Evolutionary conservation across 2,113 vertebrate species (phyloP).

Genomic region (Dicaeum eximium): DNA sequence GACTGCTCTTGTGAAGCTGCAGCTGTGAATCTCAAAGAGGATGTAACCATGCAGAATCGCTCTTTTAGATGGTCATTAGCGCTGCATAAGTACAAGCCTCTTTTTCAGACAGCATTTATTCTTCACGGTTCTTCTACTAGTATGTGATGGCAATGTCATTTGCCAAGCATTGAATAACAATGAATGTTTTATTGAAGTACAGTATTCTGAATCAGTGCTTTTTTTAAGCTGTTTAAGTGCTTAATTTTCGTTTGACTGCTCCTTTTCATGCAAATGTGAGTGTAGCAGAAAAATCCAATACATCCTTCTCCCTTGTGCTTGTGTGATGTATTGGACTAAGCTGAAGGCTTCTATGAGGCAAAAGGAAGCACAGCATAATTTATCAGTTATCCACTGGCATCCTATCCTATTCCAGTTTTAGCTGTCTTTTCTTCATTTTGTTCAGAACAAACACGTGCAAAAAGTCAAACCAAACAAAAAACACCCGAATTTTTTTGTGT

Average conservation of each 20-base stretch:
- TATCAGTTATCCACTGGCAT: background rate
- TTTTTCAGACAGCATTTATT: slow-evolving; percentile 37
- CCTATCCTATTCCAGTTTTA: background rate
- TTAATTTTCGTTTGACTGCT: slow-evolving; percentile 38
- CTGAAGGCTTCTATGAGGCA: background rate
- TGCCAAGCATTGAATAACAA: slow-evolving; percentile 54
- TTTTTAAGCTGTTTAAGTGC: slow-evolving; percentile 35
- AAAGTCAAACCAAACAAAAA: background rate
- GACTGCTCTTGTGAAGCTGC: slow-evolving; percentile 31
- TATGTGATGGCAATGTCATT: slow-evolving; percentile 18
- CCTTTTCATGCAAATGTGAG: slow-evolving; percentile 35
- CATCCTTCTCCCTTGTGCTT: background rate
- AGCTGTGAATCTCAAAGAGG: slow-evolving; percentile 45
- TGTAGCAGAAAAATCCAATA: background rate
- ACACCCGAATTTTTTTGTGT: background rate
- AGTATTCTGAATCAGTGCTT: slow-evolving; percentile 39
- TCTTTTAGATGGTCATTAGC: slow-evolving; percentile 40
- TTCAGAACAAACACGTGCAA: background rate
- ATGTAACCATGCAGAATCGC: slow-evolving; percentile 35
- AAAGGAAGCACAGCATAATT: background rate
- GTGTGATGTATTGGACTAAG: background rate
- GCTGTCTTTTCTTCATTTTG: background rate
- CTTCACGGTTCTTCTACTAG: slow-evolving; percentile 23
- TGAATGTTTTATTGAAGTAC: slow-evolving; percentile 56
- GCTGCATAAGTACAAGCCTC: background rate